Percentiles rank a stretch among this genome's conserved stretches.
phyloP scores from a whole-genome alignment of 2,113 vertebrate species.

The Sebastes schlegelii region DNA sequence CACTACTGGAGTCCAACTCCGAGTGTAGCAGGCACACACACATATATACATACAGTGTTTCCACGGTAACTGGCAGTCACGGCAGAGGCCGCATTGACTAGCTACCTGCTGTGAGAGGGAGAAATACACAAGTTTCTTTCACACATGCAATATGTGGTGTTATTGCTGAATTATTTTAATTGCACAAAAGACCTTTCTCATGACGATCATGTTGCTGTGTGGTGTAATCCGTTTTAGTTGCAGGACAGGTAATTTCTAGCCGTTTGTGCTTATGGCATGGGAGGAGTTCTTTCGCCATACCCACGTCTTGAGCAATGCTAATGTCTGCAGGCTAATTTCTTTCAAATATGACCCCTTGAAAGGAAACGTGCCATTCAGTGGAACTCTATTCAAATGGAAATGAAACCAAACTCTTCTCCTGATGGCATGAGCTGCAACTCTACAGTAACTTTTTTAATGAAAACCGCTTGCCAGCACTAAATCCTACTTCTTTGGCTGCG shows the following conservation, averaged over 20 bases:
- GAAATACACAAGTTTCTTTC: constrained; percentile 7
- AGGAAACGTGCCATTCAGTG: constrained; percentile 7
- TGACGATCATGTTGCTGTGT: neutral
- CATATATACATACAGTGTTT: constrained; percentile 40
- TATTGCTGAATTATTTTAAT: neutral
- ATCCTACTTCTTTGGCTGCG: neutral
- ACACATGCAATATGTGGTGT: neutral
- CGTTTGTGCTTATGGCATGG: neutral
- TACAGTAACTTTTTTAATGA: constrained; percentile 32
- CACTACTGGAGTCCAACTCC: constrained; percentile 5
- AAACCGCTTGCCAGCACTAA: constrained; percentile 29
- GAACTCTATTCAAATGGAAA: constrained; percentile 24
- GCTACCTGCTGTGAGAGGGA: constrained; percentile 42
- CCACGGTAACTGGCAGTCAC: constrained; percentile 56
- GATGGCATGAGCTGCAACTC: constrained; percentile 16
- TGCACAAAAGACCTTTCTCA: neutral
- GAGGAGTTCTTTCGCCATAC: neutral
- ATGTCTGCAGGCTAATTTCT: neutral
- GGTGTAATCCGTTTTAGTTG: neutral
- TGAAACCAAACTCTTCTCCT: constrained; percentile 64
- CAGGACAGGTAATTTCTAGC: neutral
- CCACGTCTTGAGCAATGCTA: neutral
- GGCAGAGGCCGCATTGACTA: constrained; percentile 18
- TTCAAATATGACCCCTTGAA: neutral
- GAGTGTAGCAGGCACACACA: constrained; percentile 4